Evolutionary conservation across 2,113 vertebrate genomes (phyloP), one percentile per base, ranked within the genome.

Genomic region (Clarias batrachus): DNA sequence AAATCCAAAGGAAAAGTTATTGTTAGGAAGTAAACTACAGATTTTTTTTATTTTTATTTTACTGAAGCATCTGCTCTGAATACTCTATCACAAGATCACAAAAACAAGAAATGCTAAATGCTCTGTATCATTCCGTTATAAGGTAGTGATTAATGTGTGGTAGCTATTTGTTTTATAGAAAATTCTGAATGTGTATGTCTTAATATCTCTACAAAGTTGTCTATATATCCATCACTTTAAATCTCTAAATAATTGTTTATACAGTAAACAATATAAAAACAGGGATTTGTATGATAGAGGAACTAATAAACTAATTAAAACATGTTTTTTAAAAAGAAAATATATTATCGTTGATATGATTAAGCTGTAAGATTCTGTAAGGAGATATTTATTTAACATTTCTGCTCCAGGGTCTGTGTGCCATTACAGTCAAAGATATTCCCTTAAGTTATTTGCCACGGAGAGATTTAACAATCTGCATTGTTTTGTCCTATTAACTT

Each of bases 201-300:
- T n/a, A n/a, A 65, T 12, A 65, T n/a, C 25, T 9, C 1, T 23
- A 5, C 9, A 16, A 59, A 59, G 12, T 13, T 41, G 33, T 54
- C 79, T 66, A 54, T 48, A 54, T 68, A 56, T 41, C 81, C 23
- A 54, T 23, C 81, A 82, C 52, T 37, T 30, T 52, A 16, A 41
- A 82, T 66, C 37, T 19, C 41, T 48, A 83, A 59, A 83, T 84
- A 19, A 54, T 74, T 77, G 23, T 27, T 56, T 77, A 77, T 77
- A 77, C 3, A 56, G 12, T 8, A 56, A 56, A 73, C 33, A 73
- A 17, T 73, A 37, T 37, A 37, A 41, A 41, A 68, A 37, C 33
- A 41, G 70, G 30, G 30, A 19, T 19, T 73, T 37, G 33, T 41
- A 73, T 4, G 19, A 33, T 6, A 19, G 6, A 70, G 2, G 30